These are phyloP conservation scores for Drosophila rhopaloa DNA, from an alignment of 1,140 invertebrate genomes.

Conservation along the genomic window DNA sequence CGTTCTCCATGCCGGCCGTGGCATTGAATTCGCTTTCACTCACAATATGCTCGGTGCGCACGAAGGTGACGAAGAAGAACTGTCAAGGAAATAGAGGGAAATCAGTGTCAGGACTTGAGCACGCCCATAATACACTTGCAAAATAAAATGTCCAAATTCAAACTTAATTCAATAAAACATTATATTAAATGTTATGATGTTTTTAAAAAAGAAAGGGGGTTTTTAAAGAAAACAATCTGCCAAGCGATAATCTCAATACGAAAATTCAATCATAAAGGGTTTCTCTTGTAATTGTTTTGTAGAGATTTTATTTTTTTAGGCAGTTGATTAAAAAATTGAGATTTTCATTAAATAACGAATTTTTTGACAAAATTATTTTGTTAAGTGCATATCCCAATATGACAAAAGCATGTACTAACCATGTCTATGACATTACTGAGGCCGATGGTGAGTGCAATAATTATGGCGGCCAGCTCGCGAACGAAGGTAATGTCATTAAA, in stretches of 20 bases:
- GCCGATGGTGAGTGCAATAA: constrained; percentile 86
- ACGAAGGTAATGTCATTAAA: constrained; percentile 86
- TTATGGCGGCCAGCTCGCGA: constrained; percentile 86
- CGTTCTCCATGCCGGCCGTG: constrained; percentile 46
- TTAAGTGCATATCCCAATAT: neutral
- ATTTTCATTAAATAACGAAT: no score
- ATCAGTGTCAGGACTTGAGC: constrained; percentile 39
- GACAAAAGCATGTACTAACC: constrained; percentile 83
- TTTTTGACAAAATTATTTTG: neutral
- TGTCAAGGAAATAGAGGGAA: constrained; percentile 28
- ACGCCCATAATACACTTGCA: constrained; percentile 5
- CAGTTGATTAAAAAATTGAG: no score
- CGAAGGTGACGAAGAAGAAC: constrained; percentile 78
- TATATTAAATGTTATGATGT: no score
- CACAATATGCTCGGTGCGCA: constrained; percentile 79
- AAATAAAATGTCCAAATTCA: neutral
- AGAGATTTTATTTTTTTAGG: no score
- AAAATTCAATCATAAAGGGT: no score
- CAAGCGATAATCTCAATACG: no score
- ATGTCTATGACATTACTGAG: constrained; percentile 87
- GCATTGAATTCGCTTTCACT: constrained; percentile 79
- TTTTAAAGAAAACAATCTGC: no score
- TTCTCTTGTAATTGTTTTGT: no score
- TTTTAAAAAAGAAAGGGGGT: no score
- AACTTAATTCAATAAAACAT: neutral